Evolutionary conservation across 2,113 vertebrate species (phyloP).

Genomic region (Myrmophylax atrothorax): DNA sequence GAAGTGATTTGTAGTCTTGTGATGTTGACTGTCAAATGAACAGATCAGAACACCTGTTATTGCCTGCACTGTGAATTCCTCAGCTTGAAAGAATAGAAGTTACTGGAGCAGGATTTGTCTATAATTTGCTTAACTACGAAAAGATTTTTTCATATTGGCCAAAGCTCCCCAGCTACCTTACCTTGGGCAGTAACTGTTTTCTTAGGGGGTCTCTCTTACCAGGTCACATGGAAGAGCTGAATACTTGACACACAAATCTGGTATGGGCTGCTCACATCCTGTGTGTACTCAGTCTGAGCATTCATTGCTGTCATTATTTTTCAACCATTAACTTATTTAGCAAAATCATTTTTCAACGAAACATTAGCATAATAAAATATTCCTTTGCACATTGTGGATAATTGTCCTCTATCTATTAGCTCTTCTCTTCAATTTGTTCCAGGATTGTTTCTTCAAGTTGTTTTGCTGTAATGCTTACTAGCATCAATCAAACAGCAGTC

Average conservation of each 20-base stretch:
- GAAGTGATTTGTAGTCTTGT: neutral
- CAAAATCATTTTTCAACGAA: neutral
- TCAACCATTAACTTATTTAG: neutral
- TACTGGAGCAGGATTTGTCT: neutral
- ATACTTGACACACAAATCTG: neutral
- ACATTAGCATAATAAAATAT: neutral
- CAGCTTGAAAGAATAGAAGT: neutral
- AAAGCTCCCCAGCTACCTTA: neutral
- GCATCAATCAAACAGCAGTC: neutral
- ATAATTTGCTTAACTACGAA: neutral
- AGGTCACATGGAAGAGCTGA: neutral
- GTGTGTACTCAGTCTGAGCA: neutral
- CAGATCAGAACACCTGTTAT: neutral
- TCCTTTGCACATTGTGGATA: neutral
- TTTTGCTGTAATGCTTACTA: neutral
- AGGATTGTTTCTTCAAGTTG: neutral
- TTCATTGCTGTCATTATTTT: neutral
- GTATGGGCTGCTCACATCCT: neutral
- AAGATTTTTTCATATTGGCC: neutral
- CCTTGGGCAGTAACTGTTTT: neutral
- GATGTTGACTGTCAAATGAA: conserved; percentile 17
- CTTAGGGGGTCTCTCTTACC: neutral
- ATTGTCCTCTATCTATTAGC: neutral
- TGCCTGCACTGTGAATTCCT: neutral
- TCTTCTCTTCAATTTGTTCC: neutral